These are phyloP conservation scores for Rhamphomyia laevipes DNA, from an alignment of 2,888 invertebrate genomes.

Conservation along the genomic window DNA sequence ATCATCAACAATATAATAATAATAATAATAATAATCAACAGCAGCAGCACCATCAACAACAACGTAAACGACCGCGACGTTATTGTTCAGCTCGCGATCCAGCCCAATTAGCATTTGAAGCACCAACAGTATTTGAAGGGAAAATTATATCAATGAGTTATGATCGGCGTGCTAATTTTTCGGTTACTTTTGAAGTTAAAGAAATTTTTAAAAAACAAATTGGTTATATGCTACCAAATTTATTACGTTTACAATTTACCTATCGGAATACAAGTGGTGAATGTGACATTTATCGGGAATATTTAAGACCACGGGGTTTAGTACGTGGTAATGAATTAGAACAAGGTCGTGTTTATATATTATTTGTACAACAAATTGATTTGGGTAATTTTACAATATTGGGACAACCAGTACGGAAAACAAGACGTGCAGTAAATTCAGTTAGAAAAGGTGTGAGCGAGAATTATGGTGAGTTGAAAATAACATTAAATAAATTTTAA, in stretches of 20 bases:
- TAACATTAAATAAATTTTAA: no score
- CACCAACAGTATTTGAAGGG: slow-evolving; percentile 54
- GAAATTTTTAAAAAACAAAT: slow-evolving; percentile 49
- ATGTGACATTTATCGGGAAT: slow-evolving; percentile 37
- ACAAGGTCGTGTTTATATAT: slow-evolving; percentile 32
- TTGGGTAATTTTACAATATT: slow-evolving; percentile 36
- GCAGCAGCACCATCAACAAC: slow-evolving; percentile 19
- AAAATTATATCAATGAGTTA: slow-evolving; percentile 51
- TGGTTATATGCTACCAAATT: slow-evolving; percentile 30
- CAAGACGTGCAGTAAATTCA: slow-evolving; percentile 28
- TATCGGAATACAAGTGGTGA: slow-evolving; percentile 32
- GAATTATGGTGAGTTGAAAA: slow-evolving; percentile 36
- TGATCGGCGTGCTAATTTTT: slow-evolving; percentile 45
- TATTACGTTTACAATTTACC: slow-evolving; percentile 33
- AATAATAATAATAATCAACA: background rate
- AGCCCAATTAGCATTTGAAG: slow-evolving; percentile 49
- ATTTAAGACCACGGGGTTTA: slow-evolving; percentile 30
- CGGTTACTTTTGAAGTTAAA: slow-evolving; percentile 53
- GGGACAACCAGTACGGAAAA: slow-evolving; percentile 35
- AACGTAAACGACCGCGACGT: slow-evolving; percentile 25
- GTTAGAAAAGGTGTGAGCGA: slow-evolving; percentile 36
- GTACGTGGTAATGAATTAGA: slow-evolving; percentile 33
- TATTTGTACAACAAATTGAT: slow-evolving; percentile 37
- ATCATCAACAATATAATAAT: slow-evolving; percentile 4
- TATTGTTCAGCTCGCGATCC: slow-evolving; percentile 52